These are phyloP conservation scores for Intellagama lesueurii DNA, from an alignment of 2,797 vertebrate genomes.

Conservation along the genomic window DNA sequence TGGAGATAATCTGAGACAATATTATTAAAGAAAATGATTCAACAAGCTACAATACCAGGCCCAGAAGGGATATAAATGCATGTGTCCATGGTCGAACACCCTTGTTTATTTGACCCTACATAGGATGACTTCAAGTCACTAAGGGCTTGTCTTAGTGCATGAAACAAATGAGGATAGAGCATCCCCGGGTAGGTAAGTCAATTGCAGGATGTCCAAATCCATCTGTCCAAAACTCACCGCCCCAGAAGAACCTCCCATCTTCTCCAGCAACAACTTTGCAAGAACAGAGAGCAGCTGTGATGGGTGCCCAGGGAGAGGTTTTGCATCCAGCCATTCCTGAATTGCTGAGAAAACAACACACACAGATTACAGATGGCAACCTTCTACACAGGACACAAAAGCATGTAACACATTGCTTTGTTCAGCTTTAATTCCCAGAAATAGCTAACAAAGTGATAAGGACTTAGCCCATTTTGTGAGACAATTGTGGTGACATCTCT, in stretches of 20 bases:
- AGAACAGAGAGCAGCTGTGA: conserved; percentile 82
- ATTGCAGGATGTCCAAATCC: background rate
- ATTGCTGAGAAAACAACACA: conserved; percentile 79
- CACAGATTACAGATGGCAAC: background rate
- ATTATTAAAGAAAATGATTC: no score
- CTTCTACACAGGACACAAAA: background rate
- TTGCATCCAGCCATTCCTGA: conserved; percentile 82
- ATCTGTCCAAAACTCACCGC: conserved; percentile 78
- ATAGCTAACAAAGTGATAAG: background rate
- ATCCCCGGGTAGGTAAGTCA: background rate
- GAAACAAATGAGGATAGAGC: no score
- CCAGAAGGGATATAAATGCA: no score
- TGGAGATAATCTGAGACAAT: no score
- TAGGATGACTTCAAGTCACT: no score
- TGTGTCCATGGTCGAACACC: no score
- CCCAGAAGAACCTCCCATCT: conserved; percentile 95
- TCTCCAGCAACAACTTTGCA: conserved; percentile 87
- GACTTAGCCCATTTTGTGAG: background rate
- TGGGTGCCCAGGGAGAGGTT: conserved; percentile 77
- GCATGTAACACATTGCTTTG: background rate
- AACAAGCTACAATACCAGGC: no score
- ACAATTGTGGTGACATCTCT: background rate
- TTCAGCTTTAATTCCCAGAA: background rate
- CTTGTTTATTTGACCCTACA: no score
- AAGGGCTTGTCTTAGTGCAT: no score